Evolutionary conservation across 53 echinoderm and acorn worm species (phyloP).

Genomic region (Echinarachnius parma): DNA sequence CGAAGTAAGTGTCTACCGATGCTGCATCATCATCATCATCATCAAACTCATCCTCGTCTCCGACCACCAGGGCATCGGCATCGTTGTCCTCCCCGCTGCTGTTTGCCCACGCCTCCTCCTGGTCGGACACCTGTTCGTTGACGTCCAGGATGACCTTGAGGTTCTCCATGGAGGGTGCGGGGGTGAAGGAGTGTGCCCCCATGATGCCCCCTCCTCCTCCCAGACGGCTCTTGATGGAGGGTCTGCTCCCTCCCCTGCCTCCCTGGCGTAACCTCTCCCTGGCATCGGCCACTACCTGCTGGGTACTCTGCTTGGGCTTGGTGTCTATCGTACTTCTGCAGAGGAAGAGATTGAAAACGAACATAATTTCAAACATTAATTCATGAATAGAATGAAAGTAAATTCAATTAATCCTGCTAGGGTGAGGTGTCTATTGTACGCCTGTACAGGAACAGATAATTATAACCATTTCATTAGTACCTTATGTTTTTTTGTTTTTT

Average conservation of each 20-base stretch:
- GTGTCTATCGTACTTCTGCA: too few species aligned
- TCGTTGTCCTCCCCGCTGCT: slow-evolving; percentile 32
- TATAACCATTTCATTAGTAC: too few species aligned
- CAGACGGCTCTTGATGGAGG: slow-evolving; percentile 34
- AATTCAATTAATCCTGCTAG: too few species aligned
- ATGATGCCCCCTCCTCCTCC: not conserved
- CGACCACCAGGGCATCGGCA: not conserved
- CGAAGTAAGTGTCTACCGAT: not conserved
- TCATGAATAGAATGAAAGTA: too few species aligned
- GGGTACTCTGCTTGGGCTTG: slow-evolving; percentile 7
- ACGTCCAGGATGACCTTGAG: slow-evolving; percentile 81
- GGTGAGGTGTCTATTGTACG: too few species aligned
- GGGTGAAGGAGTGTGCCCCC: slow-evolving; percentile 34
- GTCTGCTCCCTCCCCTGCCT: not conserved
- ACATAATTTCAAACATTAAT: too few species aligned
- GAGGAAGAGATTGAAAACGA: too few species aligned
- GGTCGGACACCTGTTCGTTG: slow-evolving; percentile 54
- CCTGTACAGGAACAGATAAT: too few species aligned
- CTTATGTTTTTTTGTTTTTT: too few species aligned
- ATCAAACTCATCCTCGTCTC: slow-evolving; percentile 41
- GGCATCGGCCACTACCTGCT: slow-evolving; percentile 29
- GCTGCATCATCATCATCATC: slow-evolving; percentile 40
- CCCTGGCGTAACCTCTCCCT: slow-evolving; percentile 29
- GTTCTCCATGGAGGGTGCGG: slow-evolving; percentile 74
- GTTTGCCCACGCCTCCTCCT: not conserved